Evolutionary conservation across 2,888 invertebrate species (phyloP), one percentile per base, ranked within the genome.

Genomic region (Pocota personata): DNA sequence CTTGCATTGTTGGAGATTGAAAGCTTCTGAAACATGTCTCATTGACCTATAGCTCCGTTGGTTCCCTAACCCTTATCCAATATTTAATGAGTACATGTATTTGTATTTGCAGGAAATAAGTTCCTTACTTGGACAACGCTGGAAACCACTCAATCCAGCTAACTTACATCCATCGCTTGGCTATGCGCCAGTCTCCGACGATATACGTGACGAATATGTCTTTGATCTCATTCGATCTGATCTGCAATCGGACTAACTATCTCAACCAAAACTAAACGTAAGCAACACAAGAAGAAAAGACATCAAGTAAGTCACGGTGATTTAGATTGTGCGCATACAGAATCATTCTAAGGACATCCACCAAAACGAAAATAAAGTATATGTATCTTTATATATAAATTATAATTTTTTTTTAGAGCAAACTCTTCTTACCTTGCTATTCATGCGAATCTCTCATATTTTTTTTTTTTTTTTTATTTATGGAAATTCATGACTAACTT

Each of bases 191-290:
- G 90, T 91, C n/a, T 89, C 91, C 55, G 91, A 91, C 87, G 90
- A 92, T 78, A 88, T 90, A 66, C 91, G 92, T 76, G 91, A 92
- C 88, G 90, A 92, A 88, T 92, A 89, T 82, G 90, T 92, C 67
- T 91, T 92, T 88, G 91, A 92, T 88, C 87, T 92, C 89, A 88
- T 92, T 87, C 91, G 92, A 75, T 89, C 90, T 78, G 92, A 92
- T 89, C 88, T 92, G 50, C 79, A 75, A 87, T 79, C 87, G 67
- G 83, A 87, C 62, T 87, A 84, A 87, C 50, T 64, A 78, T 75
- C 78, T 78, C 67, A 76, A 69, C 35, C 19, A 60, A 55, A 52
- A 19, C 27, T 50, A 57, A 40, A 67, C 60, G 30, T 69, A 77
- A 67, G 52, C 52, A 50, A 80, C 58, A 58, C 40, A 71, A 82